These are phyloP conservation scores for Plebejus melissa DNA, from an alignment of 2,888 invertebrate species.

Conservation along the genomic window DNA sequence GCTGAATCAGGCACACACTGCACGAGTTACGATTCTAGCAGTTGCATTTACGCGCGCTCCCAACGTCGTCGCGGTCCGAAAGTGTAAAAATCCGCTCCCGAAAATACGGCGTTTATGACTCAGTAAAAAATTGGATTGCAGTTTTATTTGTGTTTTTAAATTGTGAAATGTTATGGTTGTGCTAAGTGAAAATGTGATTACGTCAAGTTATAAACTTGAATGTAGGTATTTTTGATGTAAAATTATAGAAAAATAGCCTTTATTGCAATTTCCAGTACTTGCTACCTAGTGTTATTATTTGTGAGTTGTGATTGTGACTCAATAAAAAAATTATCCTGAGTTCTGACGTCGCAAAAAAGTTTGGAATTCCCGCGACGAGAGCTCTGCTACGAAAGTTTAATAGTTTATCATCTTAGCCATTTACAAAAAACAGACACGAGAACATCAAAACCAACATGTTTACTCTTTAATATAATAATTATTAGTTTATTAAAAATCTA, in stretches of 20 bases:
- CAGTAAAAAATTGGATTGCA: not conserved
- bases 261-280: no score
- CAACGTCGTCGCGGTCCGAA: not conserved
- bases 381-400: not conserved
- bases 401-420: no score
- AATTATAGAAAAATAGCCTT: no score
- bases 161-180: not conserved
- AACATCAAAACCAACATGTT: not conserved
- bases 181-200: not conserved
- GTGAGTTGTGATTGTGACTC: no score
- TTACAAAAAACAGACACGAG: not conserved
- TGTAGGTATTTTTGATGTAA: not conserved
- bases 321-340: no score
- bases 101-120: not conserved
- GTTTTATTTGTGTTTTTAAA: not conserved
- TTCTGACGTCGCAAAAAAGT: not conserved
- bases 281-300: no score
- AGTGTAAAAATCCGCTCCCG: not conserved
- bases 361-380: not conserved
- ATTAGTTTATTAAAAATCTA: no score
- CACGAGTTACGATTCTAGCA: not conserved
- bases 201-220: not conserved
- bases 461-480: not conserved
- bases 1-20: slow-evolving; percentile 6
- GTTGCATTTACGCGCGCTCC: not conserved